phyloP scores from a whole-genome alignment of 2,113 vertebrate species.

The Halcyon senegalensis region DNA sequence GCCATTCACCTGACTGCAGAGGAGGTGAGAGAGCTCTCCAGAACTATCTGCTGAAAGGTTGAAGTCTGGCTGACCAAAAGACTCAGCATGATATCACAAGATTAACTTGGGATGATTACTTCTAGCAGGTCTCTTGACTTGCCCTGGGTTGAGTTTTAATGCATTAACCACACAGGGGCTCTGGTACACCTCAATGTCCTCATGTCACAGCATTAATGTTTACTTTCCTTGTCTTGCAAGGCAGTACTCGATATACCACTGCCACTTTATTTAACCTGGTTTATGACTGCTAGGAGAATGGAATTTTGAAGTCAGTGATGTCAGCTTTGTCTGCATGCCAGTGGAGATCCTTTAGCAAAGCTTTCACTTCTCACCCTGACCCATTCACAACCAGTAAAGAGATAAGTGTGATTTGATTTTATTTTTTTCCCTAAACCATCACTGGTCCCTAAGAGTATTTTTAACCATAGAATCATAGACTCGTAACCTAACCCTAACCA shows the following conservation, averaged over 20 bases:
- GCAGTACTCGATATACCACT: background rate
- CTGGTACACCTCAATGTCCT: background rate
- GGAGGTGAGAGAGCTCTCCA: background rate
- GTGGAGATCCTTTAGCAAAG: constrained; percentile 17
- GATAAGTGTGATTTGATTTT: background rate
- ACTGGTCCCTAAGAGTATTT: background rate
- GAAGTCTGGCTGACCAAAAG: background rate
- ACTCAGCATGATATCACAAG: background rate
- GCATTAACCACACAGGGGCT: background rate
- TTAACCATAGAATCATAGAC: background rate
- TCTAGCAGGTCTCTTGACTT: background rate
- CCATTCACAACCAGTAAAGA: background rate
- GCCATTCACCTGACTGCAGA: background rate
- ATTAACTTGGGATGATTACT: background rate
- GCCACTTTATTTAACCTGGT: constrained; percentile 2
- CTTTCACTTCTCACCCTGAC: constrained; percentile 35
- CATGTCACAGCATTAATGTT: background rate
- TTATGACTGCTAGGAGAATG: background rate
- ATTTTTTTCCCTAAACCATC: background rate
- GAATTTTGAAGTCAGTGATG: background rate
- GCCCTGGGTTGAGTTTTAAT: background rate
- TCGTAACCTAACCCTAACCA: background rate
- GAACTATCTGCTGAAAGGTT: background rate
- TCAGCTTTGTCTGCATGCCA: background rate
- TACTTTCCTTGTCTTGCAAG: constrained; percentile 2